Percentiles rank a stretch among this genome's conserved stretches.
Conservation (phyloP, 2,888 invertebrate genomes). For the Acanthosoma haemorrhoidale region DNA sequence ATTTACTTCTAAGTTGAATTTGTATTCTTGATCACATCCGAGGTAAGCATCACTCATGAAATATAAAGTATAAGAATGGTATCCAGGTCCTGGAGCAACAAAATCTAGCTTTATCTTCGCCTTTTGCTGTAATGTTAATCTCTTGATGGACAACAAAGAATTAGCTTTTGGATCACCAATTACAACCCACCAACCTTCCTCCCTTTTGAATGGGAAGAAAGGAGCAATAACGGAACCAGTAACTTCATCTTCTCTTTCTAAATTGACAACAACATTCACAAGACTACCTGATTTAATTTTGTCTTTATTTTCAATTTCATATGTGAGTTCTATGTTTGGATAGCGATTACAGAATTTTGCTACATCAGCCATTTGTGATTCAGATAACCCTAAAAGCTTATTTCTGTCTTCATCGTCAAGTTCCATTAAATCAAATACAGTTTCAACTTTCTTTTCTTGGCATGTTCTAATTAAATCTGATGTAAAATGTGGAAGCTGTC, state of each 20-base stretch:
- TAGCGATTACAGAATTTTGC: conserved; percentile 98
- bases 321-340: conserved; percentile 80
- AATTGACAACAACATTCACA: conserved; percentile 81
- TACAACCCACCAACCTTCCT: conserved; percentile 97
- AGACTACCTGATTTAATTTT: conserved; percentile 72
- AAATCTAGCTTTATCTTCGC: conserved; percentile 87
- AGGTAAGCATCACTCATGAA: conserved; percentile 99
- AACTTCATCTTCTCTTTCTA: conserved; percentile 95
- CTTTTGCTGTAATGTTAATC: conserved; percentile 87
- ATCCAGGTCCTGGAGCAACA: conserved; percentile 80
- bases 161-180: conserved; percentile 94
- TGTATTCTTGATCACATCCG: conserved; percentile 99
- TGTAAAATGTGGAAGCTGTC: conserved; percentile 94
- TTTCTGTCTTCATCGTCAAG: conserved; percentile 82
- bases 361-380: conserved; percentile 92
- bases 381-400: conserved; percentile 69
- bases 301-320: conserved; percentile 67
- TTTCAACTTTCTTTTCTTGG: conserved; percentile 83
- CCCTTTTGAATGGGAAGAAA: conserved; percentile 93
- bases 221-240: conserved; percentile 97
- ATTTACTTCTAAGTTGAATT: conserved; percentile 77
- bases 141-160: conserved; percentile 92
- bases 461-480: conserved; percentile 83
- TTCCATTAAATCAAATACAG: conserved; percentile 94
- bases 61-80: conserved; percentile 88